Conservation (phyloP, 2,797 vertebrate species). For the Anniella stebbinsi region DNA sequence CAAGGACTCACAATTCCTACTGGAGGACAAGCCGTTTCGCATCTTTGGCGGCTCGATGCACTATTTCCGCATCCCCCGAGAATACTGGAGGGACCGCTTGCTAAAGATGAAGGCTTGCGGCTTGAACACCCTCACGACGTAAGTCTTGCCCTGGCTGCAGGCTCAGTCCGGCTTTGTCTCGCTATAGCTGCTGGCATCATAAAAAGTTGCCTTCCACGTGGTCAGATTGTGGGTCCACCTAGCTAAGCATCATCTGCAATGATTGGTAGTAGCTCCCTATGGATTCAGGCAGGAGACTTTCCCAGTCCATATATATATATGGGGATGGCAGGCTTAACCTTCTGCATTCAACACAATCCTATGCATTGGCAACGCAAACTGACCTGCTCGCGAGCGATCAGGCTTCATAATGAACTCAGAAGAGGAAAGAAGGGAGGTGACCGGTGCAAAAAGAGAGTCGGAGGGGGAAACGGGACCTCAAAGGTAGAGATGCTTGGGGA, state of each 20-base stretch:
- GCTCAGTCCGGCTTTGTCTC: not conserved
- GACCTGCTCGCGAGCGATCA: not conserved
- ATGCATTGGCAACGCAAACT: no score
- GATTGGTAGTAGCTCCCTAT: not conserved
- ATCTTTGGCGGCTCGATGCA: constrained; percentile 91
- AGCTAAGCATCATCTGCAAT: not conserved
- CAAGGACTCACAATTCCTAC: constrained; percentile 82
- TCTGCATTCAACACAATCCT: no score
- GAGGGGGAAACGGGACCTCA: no score
- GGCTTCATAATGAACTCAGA: not conserved
- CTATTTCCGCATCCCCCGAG: constrained; percentile 91
- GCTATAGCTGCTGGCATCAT: fast-evolving
- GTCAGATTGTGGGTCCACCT: not conserved
- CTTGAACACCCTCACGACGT: constrained; percentile 94
- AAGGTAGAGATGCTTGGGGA: not conserved
- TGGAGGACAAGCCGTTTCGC: constrained; percentile 85
- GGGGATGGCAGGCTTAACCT: not conserved
- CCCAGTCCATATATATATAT: not conserved
- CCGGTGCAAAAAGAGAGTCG: not conserved
- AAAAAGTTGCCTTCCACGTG: not conserved
- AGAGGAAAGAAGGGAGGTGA: not conserved
- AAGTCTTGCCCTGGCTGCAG: constrained; percentile 42
- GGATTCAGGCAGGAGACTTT: not conserved
- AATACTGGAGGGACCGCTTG: constrained; percentile 93
- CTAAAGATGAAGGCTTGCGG: constrained; percentile 94